phyloP scores from a whole-genome alignment of 2,888 invertebrate species.

The Incurvaria masculella region DNA sequence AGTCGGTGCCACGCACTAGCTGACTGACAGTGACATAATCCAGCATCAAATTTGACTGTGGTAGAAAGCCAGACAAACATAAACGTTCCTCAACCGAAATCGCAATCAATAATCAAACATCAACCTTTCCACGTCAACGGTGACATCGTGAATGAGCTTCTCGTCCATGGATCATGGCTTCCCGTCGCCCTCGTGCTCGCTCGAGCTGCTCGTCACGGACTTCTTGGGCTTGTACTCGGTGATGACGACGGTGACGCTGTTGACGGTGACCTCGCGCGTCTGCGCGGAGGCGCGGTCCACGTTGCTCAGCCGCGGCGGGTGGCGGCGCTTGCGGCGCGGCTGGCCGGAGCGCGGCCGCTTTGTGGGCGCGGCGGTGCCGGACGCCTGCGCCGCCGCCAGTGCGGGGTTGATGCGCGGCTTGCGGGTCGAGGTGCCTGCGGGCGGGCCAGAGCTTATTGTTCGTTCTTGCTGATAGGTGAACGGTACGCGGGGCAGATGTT shows the following conservation, averaged over 20 bases:
- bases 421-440: constrained; percentile 78
- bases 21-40: too few relatives aligned
- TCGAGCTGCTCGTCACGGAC: constrained; percentile 44
- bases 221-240: constrained; percentile 91
- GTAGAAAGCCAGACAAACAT: too few relatives aligned
- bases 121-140: neutral
- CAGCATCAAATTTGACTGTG: too few relatives aligned
- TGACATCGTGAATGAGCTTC: neutral
- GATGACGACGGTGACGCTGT: constrained; percentile 95
- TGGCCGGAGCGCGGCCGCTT: constrained; percentile 53
- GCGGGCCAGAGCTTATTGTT: too few relatives aligned
- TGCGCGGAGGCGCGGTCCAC: constrained; percentile 90
- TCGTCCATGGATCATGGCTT: constrained; percentile 33
- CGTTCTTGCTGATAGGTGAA: too few relatives aligned
- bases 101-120: neutral
- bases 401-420: constrained; percentile 98
- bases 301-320: constrained; percentile 84
- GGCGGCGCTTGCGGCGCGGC: constrained; percentile 58
- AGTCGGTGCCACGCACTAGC: too few relatives aligned
- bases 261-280: constrained; percentile 89
- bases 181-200: constrained; percentile 50
- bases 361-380: constrained; percentile 51
- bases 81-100: too few relatives aligned
- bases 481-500: too few relatives aligned
- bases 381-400: constrained; percentile 92